Percentiles rank a stretch among this genome's conserved stretches.
Conservation (phyloP, 2,113 vertebrate genomes). For the Phalacrocorax brasilianus region DNA sequence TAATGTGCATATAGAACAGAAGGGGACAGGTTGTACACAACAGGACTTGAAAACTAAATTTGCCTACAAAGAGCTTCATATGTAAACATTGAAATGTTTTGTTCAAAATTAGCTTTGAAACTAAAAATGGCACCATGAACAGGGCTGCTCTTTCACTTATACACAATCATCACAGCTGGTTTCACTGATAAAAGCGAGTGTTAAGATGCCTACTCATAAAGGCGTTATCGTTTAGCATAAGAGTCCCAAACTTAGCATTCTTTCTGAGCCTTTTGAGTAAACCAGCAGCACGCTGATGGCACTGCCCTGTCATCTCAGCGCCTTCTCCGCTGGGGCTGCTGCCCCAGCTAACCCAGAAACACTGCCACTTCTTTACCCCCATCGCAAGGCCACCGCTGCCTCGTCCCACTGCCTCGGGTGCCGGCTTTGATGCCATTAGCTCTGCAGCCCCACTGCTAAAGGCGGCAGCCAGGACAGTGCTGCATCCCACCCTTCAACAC, state of each 20-base stretch:
- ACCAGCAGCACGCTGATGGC: background rate
- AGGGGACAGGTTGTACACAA: background rate
- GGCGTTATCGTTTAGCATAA: background rate
- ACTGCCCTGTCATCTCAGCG: rapidly evolving
- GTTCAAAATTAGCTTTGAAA: background rate
- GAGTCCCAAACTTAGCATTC: rapidly evolving
- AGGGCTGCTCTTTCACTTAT: background rate
- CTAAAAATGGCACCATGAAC: background rate
- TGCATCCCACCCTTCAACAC: background rate
- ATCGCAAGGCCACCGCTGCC: background rate
- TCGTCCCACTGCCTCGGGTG: background rate
- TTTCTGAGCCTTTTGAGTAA: background rate
- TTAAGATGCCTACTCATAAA: background rate
- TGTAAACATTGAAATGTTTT: background rate
- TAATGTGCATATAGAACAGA: background rate
- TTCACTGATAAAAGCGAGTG: background rate
- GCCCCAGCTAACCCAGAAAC: background rate
- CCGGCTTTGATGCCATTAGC: background rate
- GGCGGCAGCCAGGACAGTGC: background rate
- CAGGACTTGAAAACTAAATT: background rate
- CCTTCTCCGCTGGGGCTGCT: rapidly evolving
- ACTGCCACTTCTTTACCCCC: background rate
- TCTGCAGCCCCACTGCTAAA: background rate
- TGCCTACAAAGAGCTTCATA: background rate
- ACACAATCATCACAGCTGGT: background rate